Base-by-base conservation (phyloP, 2,888 invertebrate species). In the Epirrhoe tristata region DNA sequence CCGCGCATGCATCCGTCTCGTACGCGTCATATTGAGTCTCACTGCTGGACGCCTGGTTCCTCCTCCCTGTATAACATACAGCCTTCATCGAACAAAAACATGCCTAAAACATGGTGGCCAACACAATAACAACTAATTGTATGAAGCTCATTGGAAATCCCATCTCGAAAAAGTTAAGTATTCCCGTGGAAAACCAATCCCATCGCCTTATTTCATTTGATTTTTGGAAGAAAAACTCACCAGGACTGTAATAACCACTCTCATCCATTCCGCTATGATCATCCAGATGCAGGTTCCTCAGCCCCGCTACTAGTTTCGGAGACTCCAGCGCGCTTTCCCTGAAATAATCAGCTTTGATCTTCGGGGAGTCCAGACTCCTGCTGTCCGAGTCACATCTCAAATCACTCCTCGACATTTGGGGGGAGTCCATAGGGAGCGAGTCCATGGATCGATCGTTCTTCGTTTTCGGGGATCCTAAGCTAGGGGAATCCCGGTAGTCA, bases 231-330 rank as follows among this genome's bases (percentile, higher is more conserved):
- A 5, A 7, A 46, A 14, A 55, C 79, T 79, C 58, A 90, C 92
- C 93, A 71, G 93, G 93, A 76, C 93, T 93, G 55, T 93, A 93
- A 73, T 93, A 93, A 31, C 93, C 93, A 70, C 93, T 93, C 73
- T 93, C 93, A 70, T 93, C 93, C 93, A 93, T 93, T 77, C 93
- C 93, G 69, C 89, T 92, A 54, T 85, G 87, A 50, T 93, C 93
- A 74, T 93, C 93, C 74, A 93, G 76, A 77, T 92, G 93, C 53
- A 93, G 62, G 58, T 91, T 91, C 77, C 92, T 86, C 63, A 93
- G 67, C 0, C 92, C 91, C 8, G 89, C 89, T 5, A 91, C 91
- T 61, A 93, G 66, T 64, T 86, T 90, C 0, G 93, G 93, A 0
- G 92, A 92, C 72, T 93, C 93, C 66, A 93, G 66, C 0, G 81